Evolutionary conservation across 2,113 vertebrate species (phyloP), one percentile per base, ranked within the genome.

Genomic region (Passer domesticus): DNA sequence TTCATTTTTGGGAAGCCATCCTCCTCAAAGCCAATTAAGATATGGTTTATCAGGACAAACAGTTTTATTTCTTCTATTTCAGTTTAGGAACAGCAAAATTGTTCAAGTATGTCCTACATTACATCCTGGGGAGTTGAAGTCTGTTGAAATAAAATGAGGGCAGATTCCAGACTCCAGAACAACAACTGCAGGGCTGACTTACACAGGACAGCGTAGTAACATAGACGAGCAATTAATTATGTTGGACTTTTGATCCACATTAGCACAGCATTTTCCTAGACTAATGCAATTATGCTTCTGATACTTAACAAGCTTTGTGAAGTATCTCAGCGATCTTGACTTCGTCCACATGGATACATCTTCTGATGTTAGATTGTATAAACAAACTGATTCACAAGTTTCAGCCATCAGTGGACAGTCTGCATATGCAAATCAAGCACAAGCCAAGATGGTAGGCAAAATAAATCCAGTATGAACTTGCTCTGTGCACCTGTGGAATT

Each of bases 401-500:
- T 44, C 83, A 82, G 69, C 49, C 85, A 53, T 15, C 25, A 79
- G 52, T 27, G 60, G 84, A 90, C 73, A 90, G 77, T 25, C 37
- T 90, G 56, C 68, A 53, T 24, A 70, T 72, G 75, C 62, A 83
- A 92, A 86, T 44, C 52, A 84, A 83, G 60, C 56, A 83, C 25
- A 83, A 75, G 21, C n/a, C 56, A 56, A 67, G 60, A 64, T 49
- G 50, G 37, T 72, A 90, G 33, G 59, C 73, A 83, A 89, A 95
- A 92, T 76, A 90, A 89, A 87, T 89, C 96, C 82, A 92, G 87
- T 90, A 74, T 11, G 18, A 89, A 89, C 92, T 87, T 83, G 83
- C 44, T 90, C 60, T 56, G 15, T 72, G 86, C 88, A 96, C 92
- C 96, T 96, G 95, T 66, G 81, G 93, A 87, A 95, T 8, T 83